These are phyloP conservation scores for Polymixis flavicincta DNA, from an alignment of 2,888 invertebrate species.

Conservation along the genomic window DNA sequence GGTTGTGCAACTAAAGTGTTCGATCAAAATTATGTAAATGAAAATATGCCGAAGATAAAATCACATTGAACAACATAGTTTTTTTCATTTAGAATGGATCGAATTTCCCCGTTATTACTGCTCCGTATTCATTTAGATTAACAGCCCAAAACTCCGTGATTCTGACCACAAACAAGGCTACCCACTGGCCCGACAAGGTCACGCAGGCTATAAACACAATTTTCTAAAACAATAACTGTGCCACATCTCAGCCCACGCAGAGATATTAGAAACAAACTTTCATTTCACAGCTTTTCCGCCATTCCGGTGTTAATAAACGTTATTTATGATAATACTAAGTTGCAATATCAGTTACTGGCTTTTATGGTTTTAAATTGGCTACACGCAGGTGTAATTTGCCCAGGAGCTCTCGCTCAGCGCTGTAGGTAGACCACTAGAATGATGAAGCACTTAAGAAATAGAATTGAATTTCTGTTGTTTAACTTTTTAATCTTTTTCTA, in stretches of 20 bases:
- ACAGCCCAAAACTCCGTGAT: not conserved
- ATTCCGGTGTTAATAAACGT: conserved; percentile 18
- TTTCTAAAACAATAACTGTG: conserved; percentile 53
- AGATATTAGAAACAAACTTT: conserved; percentile 12
- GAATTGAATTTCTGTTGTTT: not conserved
- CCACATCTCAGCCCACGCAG: conserved; percentile 31
- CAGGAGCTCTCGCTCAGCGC: not conserved
- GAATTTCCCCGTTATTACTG: not conserved
- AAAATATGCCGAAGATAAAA: not conserved
- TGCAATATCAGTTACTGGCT: conserved; percentile 28
- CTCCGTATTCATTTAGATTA: conserved; percentile 19
- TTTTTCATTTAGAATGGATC: not conserved
- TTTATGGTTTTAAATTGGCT: conserved; percentile 2
- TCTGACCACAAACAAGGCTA: conserved; percentile 34
- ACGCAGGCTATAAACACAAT: conserved; percentile 31
- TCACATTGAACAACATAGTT: too few species aligned
- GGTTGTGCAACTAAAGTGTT: too few species aligned
- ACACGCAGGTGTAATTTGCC: conserved; percentile 13
- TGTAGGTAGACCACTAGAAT: not conserved
- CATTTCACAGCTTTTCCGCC: conserved; percentile 27
- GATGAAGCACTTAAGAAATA: not conserved
- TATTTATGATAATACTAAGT: conserved; percentile 21
- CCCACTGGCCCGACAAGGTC: conserved; percentile 14
- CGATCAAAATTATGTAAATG: not conserved
- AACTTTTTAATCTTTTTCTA: not conserved